phyloP scores from a whole-genome alignment of 1,140 invertebrate genomes.

The Scaptodrosophila lebanonensis region DNA sequence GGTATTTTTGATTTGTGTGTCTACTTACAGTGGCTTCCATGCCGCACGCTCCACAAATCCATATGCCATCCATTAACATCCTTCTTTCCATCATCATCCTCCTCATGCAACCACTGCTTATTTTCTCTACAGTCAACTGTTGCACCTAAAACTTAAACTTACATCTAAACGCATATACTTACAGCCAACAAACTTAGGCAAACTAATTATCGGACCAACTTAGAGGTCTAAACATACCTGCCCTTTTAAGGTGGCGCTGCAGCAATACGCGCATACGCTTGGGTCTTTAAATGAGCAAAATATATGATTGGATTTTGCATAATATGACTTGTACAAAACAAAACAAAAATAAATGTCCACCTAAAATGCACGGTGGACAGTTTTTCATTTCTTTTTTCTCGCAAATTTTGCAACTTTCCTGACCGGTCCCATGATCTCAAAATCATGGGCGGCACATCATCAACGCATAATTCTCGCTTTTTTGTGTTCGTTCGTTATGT shows the following conservation, averaged over 20 bases:
- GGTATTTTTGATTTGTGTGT: constrained; percentile 32
- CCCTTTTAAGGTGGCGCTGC: constrained; percentile 29
- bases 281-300: constrained; percentile 42
- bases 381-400: too few species aligned
- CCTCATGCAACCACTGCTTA: constrained; percentile 10
- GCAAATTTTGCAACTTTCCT: background rate
- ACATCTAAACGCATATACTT: constrained; percentile 38
- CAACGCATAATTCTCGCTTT: constrained; percentile 60
- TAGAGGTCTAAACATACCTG: constrained; percentile 60
- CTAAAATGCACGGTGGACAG: constrained; percentile 9
- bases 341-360: constrained; percentile 21
- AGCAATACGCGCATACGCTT: constrained; percentile 27
- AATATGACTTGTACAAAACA: constrained; percentile 53
- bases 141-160: constrained; percentile 57
- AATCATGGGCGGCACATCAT: constrained; percentile 49
- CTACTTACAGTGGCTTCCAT: constrained; percentile 70
- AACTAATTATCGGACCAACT: constrained; percentile 62
- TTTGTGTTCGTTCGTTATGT: constrained; percentile 48
- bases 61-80: constrained; percentile 13
- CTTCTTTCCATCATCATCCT: constrained; percentile 14
- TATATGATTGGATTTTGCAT: constrained; percentile 45
- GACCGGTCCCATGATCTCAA: constrained; percentile 2
- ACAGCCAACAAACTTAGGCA: constrained; percentile 47
- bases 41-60: constrained; percentile 51
- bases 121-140: constrained; percentile 43